phyloP scores from a whole-genome alignment of 1,140 invertebrate species.

The Drosophila sucinea region DNA sequence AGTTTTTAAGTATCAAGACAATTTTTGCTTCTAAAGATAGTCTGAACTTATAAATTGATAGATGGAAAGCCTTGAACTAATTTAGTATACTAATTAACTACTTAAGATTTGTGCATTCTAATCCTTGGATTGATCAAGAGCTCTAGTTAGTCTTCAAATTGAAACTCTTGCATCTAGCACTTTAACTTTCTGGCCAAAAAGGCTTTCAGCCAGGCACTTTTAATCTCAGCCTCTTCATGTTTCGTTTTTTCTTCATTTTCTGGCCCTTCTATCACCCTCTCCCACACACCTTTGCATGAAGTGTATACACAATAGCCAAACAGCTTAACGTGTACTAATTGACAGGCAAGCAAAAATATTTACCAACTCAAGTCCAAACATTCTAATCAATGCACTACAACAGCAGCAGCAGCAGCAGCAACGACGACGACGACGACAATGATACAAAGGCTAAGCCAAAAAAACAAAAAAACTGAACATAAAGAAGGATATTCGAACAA shows the following conservation, averaged over 20 bases:
- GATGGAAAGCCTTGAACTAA: too few species aligned
- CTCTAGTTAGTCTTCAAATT: neutral
- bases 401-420: neutral
- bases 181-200: neutral
- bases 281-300: constrained; percentile 11
- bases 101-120: too few species aligned
- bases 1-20: too few species aligned
- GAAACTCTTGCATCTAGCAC: neutral
- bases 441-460: constrained; percentile 46
- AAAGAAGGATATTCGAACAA: constrained; percentile 19
- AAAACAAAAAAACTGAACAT: constrained; percentile 22
- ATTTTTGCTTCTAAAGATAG: too few species aligned
- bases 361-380: constrained; percentile 80
- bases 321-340: constrained; percentile 74
- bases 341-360: constrained; percentile 81
- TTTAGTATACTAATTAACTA: too few species aligned
- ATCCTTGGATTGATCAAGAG: neutral
- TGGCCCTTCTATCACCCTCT: neutral
- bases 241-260: neutral
- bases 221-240: neutral
- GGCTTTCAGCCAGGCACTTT: neutral
- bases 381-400: constrained; percentile 77
- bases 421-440: constrained; percentile 5
- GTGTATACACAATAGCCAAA: constrained; percentile 22
- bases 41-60: too few species aligned